A percentile compares a stretch with the other conserved stretches of the same genome.
phyloP scores from a whole-genome alignment of 2,888 invertebrate species.

The Neoascia interrupta region DNA sequence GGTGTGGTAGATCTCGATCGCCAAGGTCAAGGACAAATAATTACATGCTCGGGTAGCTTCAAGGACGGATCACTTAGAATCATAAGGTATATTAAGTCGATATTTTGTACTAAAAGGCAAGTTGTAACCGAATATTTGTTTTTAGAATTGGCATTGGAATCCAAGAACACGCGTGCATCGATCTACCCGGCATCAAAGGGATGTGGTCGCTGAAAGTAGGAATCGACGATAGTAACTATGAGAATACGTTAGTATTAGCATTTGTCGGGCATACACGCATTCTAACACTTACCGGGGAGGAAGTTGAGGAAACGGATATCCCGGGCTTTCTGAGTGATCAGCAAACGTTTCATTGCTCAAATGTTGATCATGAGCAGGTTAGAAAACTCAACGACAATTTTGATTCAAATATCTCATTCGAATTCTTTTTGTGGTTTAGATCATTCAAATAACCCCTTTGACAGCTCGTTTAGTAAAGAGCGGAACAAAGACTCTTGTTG shows the following conservation, averaged over 20 bases:
- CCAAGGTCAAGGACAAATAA: slow-evolving; percentile 98
- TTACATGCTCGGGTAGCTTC: slow-evolving; percentile 98
- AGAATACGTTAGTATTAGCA: slow-evolving; percentile 95
- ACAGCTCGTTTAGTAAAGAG: slow-evolving; percentile 87
- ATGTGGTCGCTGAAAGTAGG: slow-evolving; percentile 96
- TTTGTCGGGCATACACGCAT: slow-evolving; percentile 98
- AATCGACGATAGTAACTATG: slow-evolving; percentile 82
- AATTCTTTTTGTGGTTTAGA: slow-evolving; percentile 79
- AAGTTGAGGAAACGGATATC: slow-evolving; percentile 98
- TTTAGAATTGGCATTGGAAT: slow-evolving; percentile 97
- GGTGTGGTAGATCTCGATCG: slow-evolving; percentile 97
- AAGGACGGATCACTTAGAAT: slow-evolving; percentile 98
- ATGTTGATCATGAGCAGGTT: slow-evolving; percentile 91
- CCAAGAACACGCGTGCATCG: slow-evolving; percentile 98
- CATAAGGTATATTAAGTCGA: slow-evolving; percentile 82
- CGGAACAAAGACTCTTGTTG: slow-evolving; percentile 83
- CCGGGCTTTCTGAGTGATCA: slow-evolving; percentile 94
- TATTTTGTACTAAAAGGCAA: neutral
- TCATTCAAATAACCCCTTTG: slow-evolving; percentile 86
- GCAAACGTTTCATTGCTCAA: slow-evolving; percentile 96
- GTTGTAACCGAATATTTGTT: neutral
- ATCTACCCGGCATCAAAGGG: slow-evolving; percentile 97
- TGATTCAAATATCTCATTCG: too few species aligned
- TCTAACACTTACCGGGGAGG: slow-evolving; percentile 93
- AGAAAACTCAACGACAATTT: slow-evolving; percentile 57